phyloP scores from a whole-genome alignment of 2,888 invertebrate species.

The Bimastos eiseni region DNA sequence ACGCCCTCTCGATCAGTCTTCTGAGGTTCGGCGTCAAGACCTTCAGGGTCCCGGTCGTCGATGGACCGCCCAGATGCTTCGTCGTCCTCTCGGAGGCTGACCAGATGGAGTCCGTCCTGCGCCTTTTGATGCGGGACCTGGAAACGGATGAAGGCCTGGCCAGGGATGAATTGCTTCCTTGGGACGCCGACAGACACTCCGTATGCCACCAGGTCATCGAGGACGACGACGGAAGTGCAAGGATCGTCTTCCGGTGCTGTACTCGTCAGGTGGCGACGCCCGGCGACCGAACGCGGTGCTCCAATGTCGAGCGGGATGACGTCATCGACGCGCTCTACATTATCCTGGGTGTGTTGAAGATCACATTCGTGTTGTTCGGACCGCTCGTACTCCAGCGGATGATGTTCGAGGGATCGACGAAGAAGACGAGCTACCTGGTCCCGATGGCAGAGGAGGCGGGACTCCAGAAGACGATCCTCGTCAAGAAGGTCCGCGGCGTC shows the following conservation, averaged over 20 bases:
- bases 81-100: slow-evolving; percentile 29
- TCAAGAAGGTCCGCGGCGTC: slow-evolving; percentile 41
- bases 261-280: slow-evolving; percentile 25
- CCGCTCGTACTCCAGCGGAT: slow-evolving; percentile 54
- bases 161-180: not conserved
- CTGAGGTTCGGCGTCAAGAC: slow-evolving; percentile 52
- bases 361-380: slow-evolving; percentile 53
- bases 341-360: slow-evolving; percentile 52
- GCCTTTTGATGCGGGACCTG: slow-evolving; percentile 48
- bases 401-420: slow-evolving; percentile 54
- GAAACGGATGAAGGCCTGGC: not conserved
- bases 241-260: slow-evolving; percentile 55
- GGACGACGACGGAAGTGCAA: slow-evolving; percentile 46
- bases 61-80: slow-evolving; percentile 39
- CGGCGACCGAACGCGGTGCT: slow-evolving; percentile 46
- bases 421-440: slow-evolving; percentile 55
- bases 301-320: slow-evolving; percentile 48
- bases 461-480: slow-evolving; percentile 42
- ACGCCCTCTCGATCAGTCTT: slow-evolving; percentile 54
- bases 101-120: slow-evolving; percentile 36
- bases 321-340: slow-evolving; percentile 55
- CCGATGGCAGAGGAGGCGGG: slow-evolving; percentile 35
- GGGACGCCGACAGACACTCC: not conserved
- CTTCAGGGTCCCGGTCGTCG: slow-evolving; percentile 43
- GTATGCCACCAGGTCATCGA: slow-evolving; percentile 49